Conservation (phyloP, 2,113 vertebrate species). For the Oryzias woworae region DNA sequence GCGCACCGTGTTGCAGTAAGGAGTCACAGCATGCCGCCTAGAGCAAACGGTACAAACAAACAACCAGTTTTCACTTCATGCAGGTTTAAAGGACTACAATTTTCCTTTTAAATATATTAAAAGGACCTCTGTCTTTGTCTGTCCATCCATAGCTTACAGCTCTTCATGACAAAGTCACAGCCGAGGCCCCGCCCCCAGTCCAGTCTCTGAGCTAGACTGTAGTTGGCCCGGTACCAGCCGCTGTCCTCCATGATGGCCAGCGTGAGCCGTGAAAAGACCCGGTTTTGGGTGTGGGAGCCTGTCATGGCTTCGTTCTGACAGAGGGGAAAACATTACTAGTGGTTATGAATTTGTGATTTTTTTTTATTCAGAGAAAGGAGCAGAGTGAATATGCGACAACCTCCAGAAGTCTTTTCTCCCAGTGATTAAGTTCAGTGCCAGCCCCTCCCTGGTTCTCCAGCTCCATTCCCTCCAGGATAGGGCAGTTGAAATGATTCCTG, state of each 20-base stretch:
- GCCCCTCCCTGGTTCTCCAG: conserved; percentile 97
- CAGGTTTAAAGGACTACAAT: too few relatives aligned
- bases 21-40: conserved; percentile 82
- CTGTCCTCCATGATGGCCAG: conserved; percentile 98
- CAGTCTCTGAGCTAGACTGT: conserved; percentile 93
- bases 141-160: conserved; percentile 98
- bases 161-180: conserved; percentile 96
- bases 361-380: accelerated
- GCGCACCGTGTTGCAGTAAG: conserved; percentile 90
- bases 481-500: conserved; percentile 89
- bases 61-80: background rate
- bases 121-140: conserved; percentile 79
- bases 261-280: conserved; percentile 94
- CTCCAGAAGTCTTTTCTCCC: conserved; percentile 95
- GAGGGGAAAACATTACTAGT: too few relatives aligned
- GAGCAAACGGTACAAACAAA: conserved; percentile 13
- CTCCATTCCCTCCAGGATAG: conserved; percentile 94
- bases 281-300: conserved; percentile 95
- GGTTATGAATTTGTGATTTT: background rate
- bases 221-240: conserved; percentile 98
- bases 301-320: conserved; percentile 98
- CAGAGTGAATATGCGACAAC: conserved; percentile 51
- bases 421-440: conserved; percentile 96
- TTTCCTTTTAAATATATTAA: background rate
- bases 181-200: conserved; percentile 93